phyloP scores from a whole-genome alignment of 2,888 invertebrate species.

The Ochropleura leucogaster region DNA sequence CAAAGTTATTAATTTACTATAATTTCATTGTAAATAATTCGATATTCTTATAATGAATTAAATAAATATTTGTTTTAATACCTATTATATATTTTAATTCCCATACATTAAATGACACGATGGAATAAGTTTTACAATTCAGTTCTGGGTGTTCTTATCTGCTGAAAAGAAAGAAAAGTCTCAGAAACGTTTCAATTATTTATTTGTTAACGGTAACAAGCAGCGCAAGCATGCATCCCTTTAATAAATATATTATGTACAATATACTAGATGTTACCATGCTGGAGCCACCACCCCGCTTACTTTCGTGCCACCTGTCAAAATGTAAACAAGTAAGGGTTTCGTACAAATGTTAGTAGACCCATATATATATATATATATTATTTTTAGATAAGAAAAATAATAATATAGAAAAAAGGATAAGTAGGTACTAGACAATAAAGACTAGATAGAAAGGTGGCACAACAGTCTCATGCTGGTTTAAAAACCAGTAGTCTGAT shows the following conservation, averaged over 20 bases:
- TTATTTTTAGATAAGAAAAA: too few species aligned
- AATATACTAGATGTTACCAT: constrained; percentile 48
- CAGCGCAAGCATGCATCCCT: constrained; percentile 46
- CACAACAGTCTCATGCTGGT: background rate
- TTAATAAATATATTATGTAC: constrained; percentile 50
- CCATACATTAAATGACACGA: constrained; percentile 23
- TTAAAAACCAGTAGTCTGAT: background rate
- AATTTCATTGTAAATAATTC: constrained; percentile 90
- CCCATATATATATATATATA: too few species aligned
- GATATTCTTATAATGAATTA: constrained; percentile 88
- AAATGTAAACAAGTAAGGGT: constrained; percentile 39
- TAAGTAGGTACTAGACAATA: background rate
- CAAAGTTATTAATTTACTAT: constrained; percentile 84
- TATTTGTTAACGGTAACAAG: constrained; percentile 57
- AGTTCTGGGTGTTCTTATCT: constrained; percentile 66
- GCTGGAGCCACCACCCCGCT: constrained; percentile 56
- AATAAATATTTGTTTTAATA: constrained; percentile 90
- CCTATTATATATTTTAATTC: constrained; percentile 74
- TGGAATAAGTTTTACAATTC: constrained; percentile 70
- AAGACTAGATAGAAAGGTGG: constrained; percentile 20
- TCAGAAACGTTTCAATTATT: constrained; percentile 48
- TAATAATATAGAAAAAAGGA: background rate
- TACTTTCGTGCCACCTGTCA: constrained; percentile 54
- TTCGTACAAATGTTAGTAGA: constrained; percentile 25
- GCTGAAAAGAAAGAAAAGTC: constrained; percentile 64